Percentiles rank a stretch among this genome's conserved stretches.
phyloP scores from a whole-genome alignment of 2,113 vertebrate genomes.

The Hemichromis elongatus region DNA sequence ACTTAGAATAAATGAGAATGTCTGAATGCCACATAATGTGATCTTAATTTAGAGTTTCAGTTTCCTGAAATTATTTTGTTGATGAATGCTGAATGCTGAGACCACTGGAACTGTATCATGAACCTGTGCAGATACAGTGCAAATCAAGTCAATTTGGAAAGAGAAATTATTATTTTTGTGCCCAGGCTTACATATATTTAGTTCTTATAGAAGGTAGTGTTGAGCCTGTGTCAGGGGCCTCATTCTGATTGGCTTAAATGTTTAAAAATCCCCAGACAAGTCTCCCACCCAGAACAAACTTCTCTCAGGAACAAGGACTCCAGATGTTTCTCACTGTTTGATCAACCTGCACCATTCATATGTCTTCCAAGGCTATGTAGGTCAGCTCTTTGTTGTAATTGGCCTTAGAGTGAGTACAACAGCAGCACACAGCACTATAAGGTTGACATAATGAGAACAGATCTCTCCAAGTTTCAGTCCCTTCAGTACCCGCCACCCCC shows the following conservation, averaged over 20 bases:
- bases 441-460: constrained; percentile 40
- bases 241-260: neutral
- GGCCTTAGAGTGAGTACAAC: neutral
- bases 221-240: neutral
- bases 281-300: neutral
- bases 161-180: neutral
- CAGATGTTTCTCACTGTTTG: neutral
- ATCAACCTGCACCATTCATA: neutral
- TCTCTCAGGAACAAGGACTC: neutral
- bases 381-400: neutral
- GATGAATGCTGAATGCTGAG: neutral
- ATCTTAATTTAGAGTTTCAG: neutral
- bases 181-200: neutral
- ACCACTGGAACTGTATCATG: neutral
- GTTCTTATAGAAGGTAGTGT: neutral
- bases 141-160: neutral
- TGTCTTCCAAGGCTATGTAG: neutral
- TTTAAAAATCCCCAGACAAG: neutral
- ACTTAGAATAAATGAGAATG: neutral
- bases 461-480: neutral
- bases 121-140: neutral
- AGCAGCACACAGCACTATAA: neutral
- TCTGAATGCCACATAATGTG: neutral
- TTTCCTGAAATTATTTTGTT: neutral
- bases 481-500: neutral